A percentile compares a stretch with the other conserved stretches of the same genome.
Evolutionary conservation across 2,888 invertebrate species (phyloP).

Genomic region (Eupithecia vulgata): DNA sequence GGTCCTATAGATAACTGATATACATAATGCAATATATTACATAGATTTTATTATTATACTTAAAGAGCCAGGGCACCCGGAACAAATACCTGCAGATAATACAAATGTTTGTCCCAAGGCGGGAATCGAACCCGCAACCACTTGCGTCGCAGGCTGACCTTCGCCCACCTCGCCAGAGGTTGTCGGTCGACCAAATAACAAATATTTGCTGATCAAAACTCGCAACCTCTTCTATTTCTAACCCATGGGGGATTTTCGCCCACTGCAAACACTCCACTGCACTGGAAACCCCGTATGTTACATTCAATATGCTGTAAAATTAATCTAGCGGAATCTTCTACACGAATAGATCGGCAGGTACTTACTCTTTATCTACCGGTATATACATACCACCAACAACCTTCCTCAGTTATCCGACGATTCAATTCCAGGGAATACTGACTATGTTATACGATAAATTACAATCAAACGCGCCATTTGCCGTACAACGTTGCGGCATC

Average conservation of each 20-base stretch:
- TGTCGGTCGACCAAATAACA: too few species aligned
- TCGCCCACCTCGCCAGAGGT: too few species aligned
- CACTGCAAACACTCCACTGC: not conserved
- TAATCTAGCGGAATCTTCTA: not conserved
- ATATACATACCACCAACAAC: conserved; percentile 4
- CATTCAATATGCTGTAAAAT: not conserved
- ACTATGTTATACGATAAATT: conserved; percentile 38
- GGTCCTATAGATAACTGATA: too few species aligned
- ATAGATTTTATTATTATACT: too few species aligned
- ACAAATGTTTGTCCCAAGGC: too few species aligned
- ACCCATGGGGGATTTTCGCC: not conserved
- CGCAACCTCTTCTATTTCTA: not conserved
- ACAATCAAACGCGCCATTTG: conserved; percentile 43
- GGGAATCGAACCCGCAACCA: too few species aligned
- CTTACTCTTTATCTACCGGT: not conserved
- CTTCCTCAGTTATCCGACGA: not conserved
- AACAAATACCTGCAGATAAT: too few species aligned
- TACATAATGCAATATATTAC: too few species aligned
- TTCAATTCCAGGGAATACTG: conserved; percentile 3
- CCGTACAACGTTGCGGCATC: conserved; percentile 14
- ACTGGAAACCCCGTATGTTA: not conserved
- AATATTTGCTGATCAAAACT: not conserved
- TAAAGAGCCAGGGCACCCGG: too few species aligned
- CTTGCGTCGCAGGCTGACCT: too few species aligned
- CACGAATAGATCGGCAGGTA: not conserved